These are phyloP conservation scores for Leptatherina wallacei DNA, from an alignment of 2,797 vertebrate genomes.

Conservation along the genomic window DNA sequence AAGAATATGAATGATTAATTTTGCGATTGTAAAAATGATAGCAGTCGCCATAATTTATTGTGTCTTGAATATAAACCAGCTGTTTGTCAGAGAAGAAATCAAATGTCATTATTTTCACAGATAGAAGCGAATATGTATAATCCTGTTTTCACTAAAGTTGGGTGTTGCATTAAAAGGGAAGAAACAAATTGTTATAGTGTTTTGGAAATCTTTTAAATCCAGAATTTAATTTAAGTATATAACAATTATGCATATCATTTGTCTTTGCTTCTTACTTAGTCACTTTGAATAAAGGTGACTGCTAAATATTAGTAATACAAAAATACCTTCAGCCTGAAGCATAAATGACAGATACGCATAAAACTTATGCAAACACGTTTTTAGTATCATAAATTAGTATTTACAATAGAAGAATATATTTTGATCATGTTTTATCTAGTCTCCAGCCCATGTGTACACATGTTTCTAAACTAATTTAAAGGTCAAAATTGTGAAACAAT, in stretches of 20 bases:
- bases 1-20: neutral
- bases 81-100: neutral
- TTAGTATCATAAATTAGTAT: neutral
- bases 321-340: no score
- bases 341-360: neutral
- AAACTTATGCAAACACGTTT: neutral
- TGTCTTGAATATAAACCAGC: neutral
- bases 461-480: neutral
- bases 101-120: neutral
- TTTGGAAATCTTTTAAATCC: neutral
- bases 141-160: neutral
- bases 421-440: neutral
- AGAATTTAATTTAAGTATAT: neutral
- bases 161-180: neutral
- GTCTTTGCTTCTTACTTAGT: neutral
- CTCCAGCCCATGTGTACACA: neutral
- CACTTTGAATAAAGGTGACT: no score
- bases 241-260: neutral
- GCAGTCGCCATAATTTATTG: neutral
- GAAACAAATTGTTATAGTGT: neutral
- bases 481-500: no score
- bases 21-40: neutral
- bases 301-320: no score
- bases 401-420: neutral
- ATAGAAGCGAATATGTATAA: neutral